Conservation (phyloP, 2,113 vertebrate species). For the Narcine bancroftii region DNA sequence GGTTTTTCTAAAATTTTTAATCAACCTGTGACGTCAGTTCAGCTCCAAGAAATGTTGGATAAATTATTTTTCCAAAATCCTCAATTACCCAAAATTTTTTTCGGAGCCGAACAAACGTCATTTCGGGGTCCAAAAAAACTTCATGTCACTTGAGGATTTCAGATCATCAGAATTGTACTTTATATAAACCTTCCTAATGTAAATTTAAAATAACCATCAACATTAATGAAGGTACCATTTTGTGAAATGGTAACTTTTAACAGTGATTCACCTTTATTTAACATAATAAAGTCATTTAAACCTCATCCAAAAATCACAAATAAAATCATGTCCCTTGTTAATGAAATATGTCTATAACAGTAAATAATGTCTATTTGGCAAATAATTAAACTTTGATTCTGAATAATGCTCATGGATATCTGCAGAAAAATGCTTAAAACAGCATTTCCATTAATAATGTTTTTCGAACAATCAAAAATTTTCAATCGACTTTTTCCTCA, state of each 20-base stretch:
- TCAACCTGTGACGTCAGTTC: too few species aligned
- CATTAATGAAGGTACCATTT: background rate
- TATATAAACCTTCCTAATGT: background rate
- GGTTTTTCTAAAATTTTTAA: too few species aligned
- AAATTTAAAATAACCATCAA: background rate
- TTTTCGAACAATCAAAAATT: too few species aligned
- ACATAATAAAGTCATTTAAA: background rate
- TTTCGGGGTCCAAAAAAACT: too few species aligned
- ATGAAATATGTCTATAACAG: background rate
- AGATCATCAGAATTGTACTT: too few species aligned
- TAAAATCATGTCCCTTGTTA: background rate
- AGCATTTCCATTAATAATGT: background rate
- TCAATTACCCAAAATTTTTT: too few species aligned
- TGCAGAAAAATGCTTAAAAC: background rate
- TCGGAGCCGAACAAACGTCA: too few species aligned
- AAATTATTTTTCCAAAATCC: too few species aligned
- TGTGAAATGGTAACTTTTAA: background rate
- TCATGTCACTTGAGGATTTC: too few species aligned
- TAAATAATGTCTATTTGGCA: background rate
- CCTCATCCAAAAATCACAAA: constrained; percentile 1
- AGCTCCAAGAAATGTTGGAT: too few species aligned
- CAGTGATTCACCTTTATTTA: background rate
- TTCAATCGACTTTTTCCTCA: background rate
- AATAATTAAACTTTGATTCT: background rate
- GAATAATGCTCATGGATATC: background rate